Evolutionary conservation across 2,113 vertebrate species (phyloP).

Genomic region (Phylloscopus whistleri): DNA sequence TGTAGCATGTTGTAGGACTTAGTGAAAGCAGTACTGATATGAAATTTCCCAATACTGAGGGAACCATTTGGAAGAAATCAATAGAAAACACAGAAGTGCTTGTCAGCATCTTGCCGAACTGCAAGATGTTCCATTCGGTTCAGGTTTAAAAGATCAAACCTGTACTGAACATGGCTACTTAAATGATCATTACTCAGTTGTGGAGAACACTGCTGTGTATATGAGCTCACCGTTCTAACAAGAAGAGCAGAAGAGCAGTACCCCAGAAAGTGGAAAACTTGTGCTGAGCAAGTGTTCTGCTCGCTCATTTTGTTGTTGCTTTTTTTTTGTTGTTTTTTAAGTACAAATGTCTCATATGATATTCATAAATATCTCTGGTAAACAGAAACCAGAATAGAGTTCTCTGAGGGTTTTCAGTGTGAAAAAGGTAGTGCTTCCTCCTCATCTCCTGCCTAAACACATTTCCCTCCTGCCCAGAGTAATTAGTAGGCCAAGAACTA

Average conservation of each 20-base stretch:
- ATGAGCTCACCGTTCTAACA: neutral
- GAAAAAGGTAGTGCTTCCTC: neutral
- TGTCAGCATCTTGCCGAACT: neutral
- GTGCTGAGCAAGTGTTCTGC: neutral
- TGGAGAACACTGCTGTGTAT: too few relatives aligned
- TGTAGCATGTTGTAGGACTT: neutral
- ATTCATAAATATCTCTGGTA: neutral
- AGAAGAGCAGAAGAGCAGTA: neutral
- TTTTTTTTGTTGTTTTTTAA: neutral
- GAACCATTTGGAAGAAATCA: neutral
- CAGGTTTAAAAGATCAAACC: neutral
- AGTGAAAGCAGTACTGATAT: neutral
- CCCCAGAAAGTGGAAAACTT: neutral
- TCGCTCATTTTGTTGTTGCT: accelerated
- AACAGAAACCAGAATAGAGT: neutral
- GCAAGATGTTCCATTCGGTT: neutral
- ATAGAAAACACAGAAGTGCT: neutral
- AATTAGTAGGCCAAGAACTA: neutral
- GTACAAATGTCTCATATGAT: neutral
- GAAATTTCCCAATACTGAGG: neutral
- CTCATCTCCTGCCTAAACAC: neutral
- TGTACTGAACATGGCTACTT: neutral
- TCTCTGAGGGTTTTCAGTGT: neutral
- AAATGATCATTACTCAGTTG: neutral
- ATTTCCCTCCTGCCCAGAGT: neutral